Evolutionary conservation across 2,888 invertebrate genomes (phyloP), one percentile per base, ranked within the genome.

Genomic region (Sarcophaga caerulescens): DNA sequence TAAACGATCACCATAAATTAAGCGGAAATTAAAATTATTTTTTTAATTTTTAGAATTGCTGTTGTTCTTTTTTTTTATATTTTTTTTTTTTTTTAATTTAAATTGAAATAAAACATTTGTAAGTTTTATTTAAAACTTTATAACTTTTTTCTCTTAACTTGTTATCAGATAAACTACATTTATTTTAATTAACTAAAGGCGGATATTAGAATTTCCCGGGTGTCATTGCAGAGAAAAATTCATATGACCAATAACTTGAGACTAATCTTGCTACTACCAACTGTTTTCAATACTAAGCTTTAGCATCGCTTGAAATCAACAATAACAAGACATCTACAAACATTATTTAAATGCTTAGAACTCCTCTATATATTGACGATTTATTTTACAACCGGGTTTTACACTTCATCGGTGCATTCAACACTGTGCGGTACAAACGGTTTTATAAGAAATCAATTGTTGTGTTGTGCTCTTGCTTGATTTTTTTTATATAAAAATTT

Each of bases 131-230:
- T 65, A 35, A 65, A 35, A 65, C 35, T 25, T 35, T 35, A 35
- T 17, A 52, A 35, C 3, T 35, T 35, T 35, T 35, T 35, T 35
- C 10, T 35, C 10, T 35, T 35, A 35, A 10, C 35, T 78, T 60
- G 12, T 79, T 84, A 84, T 75, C 74, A 79, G 69, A 69, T 59
- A 69, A 79, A 70, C 75, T 84, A 47, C 17, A 84, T 79, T 75
- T 75, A 65, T 70, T 79, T 84, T 59, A 79, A 84, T 75, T 84
- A 79, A 84, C 74, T 79, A 70, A 84, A 84, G 79, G 70, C 84
- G 84, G 84, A 84, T 84, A 69, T 79, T 4, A 84, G 66, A 79
- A 79, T 70, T 68, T 79, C 65, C 74, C 63, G 45, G 35, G 65
- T 75, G 69, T 84, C 75, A 84, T 65, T 84, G 74, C 23, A 62